Percentiles rank a stretch among this genome's conserved stretches.
Conservation (phyloP, 2,797 vertebrate genomes). For the Sylvilagus floridanus region DNA sequence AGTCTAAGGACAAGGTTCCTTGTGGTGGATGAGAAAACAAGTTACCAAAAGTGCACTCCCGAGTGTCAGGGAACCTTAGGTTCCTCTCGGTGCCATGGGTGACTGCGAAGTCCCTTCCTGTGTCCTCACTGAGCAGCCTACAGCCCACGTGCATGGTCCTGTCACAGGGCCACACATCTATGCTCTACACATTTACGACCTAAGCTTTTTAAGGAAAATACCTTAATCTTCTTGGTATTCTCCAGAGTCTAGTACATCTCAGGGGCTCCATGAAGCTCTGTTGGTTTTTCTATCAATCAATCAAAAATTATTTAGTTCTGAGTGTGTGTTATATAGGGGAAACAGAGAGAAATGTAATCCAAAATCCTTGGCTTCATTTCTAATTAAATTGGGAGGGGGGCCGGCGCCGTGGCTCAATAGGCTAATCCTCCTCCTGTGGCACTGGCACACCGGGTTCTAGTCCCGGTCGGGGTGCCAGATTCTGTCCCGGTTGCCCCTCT, state of each 20-base stretch:
- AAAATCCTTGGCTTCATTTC: neutral
- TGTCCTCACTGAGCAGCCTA: neutral
- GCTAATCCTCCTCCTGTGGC: no score
- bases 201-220: neutral
- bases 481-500: no score
- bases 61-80: neutral
- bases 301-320: neutral
- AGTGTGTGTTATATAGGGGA: neutral
- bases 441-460: no score
- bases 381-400: neutral
- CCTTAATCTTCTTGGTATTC: neutral
- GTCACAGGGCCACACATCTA: neutral
- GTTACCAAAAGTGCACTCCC: neutral
- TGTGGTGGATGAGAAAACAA: neutral
- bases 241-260: neutral
- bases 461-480: no score
- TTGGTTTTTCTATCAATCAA: neutral
- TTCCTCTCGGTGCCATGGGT: neutral
- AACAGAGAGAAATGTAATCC: neutral
- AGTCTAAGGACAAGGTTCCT: neutral
- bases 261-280: neutral
- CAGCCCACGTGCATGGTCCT: neutral
- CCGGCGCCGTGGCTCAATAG: no score
- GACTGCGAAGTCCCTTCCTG: neutral
- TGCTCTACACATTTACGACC: neutral